These are phyloP conservation scores for Lasioglossum pauxillum DNA, from an alignment of 2,888 invertebrate species.

Conservation along the genomic window DNA sequence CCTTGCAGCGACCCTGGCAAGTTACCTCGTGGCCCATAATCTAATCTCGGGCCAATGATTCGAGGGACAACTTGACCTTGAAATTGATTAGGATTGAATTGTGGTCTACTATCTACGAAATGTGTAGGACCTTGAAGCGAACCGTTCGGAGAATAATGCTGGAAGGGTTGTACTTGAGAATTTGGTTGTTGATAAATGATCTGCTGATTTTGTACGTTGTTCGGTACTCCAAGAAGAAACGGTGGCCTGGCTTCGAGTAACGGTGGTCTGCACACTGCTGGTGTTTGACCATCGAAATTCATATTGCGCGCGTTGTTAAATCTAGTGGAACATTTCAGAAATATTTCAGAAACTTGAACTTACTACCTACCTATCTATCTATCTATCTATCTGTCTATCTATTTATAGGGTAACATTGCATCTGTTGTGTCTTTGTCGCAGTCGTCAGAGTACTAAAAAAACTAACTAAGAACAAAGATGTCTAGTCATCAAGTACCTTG, in stretches of 20 bases:
- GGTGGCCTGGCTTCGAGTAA: slow-evolving; percentile 76
- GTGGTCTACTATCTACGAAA: slow-evolving; percentile 75
- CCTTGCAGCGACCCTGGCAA: slow-evolving; percentile 56
- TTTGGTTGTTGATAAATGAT: slow-evolving; percentile 72
- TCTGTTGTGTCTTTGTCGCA: not conserved
- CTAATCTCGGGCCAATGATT: slow-evolving; percentile 61
- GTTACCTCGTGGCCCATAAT: slow-evolving; percentile 76
- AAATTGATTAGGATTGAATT: slow-evolving; percentile 75
- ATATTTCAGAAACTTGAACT: not conserved
- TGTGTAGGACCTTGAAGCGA: slow-evolving; percentile 73
- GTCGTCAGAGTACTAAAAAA: not conserved
- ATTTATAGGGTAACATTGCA: not conserved
- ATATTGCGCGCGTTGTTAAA: slow-evolving; percentile 60
- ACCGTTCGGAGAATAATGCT: slow-evolving; percentile 73
- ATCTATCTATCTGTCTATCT: not conserved
- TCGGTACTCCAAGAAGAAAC: slow-evolving; percentile 72
- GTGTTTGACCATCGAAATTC: slow-evolving; percentile 70
- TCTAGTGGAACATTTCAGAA: slow-evolving; percentile 47
- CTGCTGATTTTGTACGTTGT: slow-evolving; percentile 73
- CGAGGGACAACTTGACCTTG: slow-evolving; percentile 74
- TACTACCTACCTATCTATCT: not conserved
- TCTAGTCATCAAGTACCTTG: slow-evolving; percentile 67
- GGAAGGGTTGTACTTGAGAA: slow-evolving; percentile 72
- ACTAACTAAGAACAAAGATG: not conserved
- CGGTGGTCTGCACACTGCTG: slow-evolving; percentile 72